A percentile compares a stretch with the other conserved stretches of the same genome.
Evolutionary conservation across 2,797 vertebrate species (phyloP).

Genomic region (Anolis apletophallus): DNA sequence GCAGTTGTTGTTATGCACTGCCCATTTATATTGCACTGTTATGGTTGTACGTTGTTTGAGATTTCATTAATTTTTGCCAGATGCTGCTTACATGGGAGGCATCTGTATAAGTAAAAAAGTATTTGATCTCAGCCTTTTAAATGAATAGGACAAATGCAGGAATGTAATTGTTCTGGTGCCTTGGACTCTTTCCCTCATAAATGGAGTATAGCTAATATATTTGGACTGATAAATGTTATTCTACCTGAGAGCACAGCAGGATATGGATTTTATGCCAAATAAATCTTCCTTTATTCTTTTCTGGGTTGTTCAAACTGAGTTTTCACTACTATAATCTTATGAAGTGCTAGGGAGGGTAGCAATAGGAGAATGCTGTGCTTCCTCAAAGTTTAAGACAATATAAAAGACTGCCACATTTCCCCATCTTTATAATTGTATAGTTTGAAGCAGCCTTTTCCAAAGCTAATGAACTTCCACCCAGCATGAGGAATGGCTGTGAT

Average conservation of each 20-base stretch:
- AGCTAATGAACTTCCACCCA: neutral
- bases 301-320: constrained; percentile 45
- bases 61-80: constrained; percentile 24
- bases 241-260: constrained; percentile 33
- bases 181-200: constrained; percentile 35
- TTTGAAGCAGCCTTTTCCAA: neutral
- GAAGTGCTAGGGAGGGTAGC: constrained; percentile 17
- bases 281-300: constrained; percentile 54
- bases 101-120: constrained; percentile 13
- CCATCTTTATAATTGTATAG: constrained; percentile 17
- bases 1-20: neutral
- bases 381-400: constrained; percentile 40
- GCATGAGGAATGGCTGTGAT: neutral
- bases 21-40: neutral
- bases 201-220: constrained; percentile 33
- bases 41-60: neutral
- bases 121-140: constrained; percentile 5
- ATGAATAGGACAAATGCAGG: constrained; percentile 27
- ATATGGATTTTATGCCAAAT: constrained; percentile 55
- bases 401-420: constrained; percentile 12
- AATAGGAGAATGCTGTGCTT: constrained; percentile 39
- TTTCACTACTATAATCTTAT: constrained; percentile 35
- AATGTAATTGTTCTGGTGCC: constrained; percentile 10
- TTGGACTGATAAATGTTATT: constrained; percentile 53
- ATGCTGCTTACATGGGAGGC: neutral